Conservation (phyloP, 2,113 vertebrate genomes). For the Amblyopsis rosae region DNA sequence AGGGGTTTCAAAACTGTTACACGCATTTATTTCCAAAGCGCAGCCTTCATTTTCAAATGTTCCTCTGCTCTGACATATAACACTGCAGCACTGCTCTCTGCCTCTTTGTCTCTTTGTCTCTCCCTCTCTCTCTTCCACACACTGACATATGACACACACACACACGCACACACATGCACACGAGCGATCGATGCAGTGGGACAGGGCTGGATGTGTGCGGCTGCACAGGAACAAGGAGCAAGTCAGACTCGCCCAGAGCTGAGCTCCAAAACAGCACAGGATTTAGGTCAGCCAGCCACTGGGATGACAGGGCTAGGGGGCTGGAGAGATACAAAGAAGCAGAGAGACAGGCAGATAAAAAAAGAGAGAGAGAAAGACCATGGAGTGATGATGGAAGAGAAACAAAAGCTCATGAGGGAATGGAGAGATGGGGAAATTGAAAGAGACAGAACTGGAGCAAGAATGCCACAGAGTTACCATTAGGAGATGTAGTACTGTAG, state of each 20-base stretch:
- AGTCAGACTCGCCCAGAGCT: slow-evolving; percentile 59
- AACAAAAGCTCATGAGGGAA: background rate
- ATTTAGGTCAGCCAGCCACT: slow-evolving; percentile 75
- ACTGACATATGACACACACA: background rate
- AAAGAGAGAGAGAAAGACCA: slow-evolving; percentile 42
- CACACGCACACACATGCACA: slow-evolving; percentile 8
- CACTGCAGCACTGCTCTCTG: background rate
- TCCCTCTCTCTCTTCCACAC: background rate
- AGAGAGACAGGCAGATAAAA: slow-evolving; percentile 51
- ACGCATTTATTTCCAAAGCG: too few relatives aligned
- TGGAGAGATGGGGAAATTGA: slow-evolving; percentile 27
- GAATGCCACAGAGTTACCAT: background rate
- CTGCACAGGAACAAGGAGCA: slow-evolving; percentile 50
- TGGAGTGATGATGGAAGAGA: slow-evolving; percentile 20
- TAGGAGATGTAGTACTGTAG: slow-evolving; percentile 1
- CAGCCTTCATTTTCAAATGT: too few relatives aligned
- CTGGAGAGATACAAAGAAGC: slow-evolving; percentile 38
- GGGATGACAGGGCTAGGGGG: slow-evolving; percentile 31
- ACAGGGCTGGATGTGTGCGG: slow-evolving; percentile 56
- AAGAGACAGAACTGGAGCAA: slow-evolving; percentile 1
- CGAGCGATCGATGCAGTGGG: slow-evolving; percentile 29
- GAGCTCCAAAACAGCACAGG: slow-evolving; percentile 58
- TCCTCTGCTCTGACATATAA: background rate
- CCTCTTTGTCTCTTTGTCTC: background rate
- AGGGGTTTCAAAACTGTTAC: too few relatives aligned